Evolutionary conservation across 2,113 vertebrate species (phyloP).

Genomic region (Verasper variegatus): DNA sequence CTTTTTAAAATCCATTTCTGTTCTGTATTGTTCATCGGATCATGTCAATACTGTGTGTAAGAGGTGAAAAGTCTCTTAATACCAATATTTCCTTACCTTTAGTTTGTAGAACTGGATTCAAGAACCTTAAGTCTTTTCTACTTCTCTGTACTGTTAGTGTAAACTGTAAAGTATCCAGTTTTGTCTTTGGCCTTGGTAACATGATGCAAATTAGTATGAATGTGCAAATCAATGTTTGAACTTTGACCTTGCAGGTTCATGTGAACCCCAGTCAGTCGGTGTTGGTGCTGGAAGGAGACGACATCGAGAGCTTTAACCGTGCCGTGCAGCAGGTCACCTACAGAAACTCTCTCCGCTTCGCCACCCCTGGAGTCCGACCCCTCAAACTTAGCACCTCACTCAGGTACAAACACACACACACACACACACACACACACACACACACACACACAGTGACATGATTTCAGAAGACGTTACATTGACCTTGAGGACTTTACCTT

Average conservation of each 20-base stretch:
- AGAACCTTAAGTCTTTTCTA: no score
- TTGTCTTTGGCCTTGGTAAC: background rate
- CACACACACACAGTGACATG: no score
- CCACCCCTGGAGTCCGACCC: constrained; percentile 95
- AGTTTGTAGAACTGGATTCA: background rate
- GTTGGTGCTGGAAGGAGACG: constrained; percentile 94
- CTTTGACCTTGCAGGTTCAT: constrained; percentile 86
- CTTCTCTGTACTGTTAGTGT: no score
- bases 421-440: background rate
- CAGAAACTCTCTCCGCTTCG: constrained; percentile 95
- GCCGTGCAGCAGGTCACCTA: constrained; percentile 98
- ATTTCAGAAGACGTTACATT: no score
- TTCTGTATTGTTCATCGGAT: background rate
- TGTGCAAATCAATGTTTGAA: background rate
- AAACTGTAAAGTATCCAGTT: no score
- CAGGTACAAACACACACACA: constrained; percentile 67
- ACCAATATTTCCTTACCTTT: background rate
- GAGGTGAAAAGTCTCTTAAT: no score
- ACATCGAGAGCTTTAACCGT: constrained; percentile 96
- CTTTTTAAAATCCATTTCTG: background rate
- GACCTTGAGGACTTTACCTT: no score
- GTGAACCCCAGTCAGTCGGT: constrained; percentile 98
- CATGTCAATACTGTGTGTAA: background rate
- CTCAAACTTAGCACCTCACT: constrained; percentile 91
- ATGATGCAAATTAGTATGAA: background rate